Conservation (phyloP, 2,797 vertebrate species). For the Spondyliosoma cantharus region DNA sequence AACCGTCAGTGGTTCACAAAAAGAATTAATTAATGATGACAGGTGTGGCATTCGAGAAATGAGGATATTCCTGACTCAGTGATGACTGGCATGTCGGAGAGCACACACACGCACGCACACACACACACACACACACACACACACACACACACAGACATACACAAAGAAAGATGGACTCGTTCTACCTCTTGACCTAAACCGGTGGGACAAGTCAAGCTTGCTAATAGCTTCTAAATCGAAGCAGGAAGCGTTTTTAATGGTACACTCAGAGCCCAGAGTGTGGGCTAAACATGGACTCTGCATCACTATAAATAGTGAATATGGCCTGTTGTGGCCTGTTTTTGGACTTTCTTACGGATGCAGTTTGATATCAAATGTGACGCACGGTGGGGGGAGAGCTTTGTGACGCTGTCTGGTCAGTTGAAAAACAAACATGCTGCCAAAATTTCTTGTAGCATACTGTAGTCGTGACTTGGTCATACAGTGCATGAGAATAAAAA, state of each 20-base stretch:
- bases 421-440: slow-evolving; percentile 17
- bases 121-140: slow-evolving; percentile 12
- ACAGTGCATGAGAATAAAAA: neutral
- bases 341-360: slow-evolving; percentile 33
- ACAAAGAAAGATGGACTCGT: slow-evolving; percentile 25
- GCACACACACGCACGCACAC: neutral
- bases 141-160: slow-evolving; percentile 7
- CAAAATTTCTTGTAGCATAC: neutral
- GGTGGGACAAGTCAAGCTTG: slow-evolving; percentile 63
- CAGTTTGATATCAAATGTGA: slow-evolving; percentile 50
- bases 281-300: slow-evolving; percentile 51
- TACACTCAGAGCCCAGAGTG: slow-evolving; percentile 60
- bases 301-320: slow-evolving; percentile 69
- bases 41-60: slow-evolving; percentile 23
- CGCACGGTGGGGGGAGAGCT: slow-evolving; percentile 20
- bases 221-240: slow-evolving; percentile 70
- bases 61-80: slow-evolving; percentile 57
- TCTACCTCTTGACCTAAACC: slow-evolving; percentile 55
- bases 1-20: slow-evolving; percentile 28
- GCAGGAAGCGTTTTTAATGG: slow-evolving; percentile 64
- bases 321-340: slow-evolving; percentile 45
- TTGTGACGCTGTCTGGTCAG: slow-evolving; percentile 31
- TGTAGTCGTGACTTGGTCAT: slow-evolving; percentile 5
- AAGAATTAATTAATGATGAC: slow-evolving; percentile 63
- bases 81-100: slow-evolving; percentile 28